Conservation (phyloP, 2,113 vertebrate genomes). For the Scartelaos histophorus region DNA sequence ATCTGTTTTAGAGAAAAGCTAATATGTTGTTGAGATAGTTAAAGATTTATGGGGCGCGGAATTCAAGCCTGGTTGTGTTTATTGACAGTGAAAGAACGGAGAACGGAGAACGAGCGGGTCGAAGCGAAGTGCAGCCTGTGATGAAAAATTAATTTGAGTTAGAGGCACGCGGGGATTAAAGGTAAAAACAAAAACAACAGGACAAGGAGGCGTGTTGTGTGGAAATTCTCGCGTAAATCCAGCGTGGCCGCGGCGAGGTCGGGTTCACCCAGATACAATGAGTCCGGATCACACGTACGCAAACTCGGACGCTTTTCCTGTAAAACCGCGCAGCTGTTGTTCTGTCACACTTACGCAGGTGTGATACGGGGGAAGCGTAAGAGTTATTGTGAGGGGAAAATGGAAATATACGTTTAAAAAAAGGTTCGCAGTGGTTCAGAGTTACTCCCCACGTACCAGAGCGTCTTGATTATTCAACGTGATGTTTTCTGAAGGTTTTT, state of each 20-base stretch:
- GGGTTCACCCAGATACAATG: neutral
- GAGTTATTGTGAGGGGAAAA: neutral
- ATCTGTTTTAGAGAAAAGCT: neutral
- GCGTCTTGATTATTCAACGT: too few relatives aligned
- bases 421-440: too few relatives aligned
- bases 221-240: neutral
- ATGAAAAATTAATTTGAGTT: constrained; percentile 1
- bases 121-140: neutral
- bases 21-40: neutral
- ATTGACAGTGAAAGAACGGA: neutral
- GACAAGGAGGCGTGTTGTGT: neutral
- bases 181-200: neutral
- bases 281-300: neutral
- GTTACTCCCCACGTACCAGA: too few relatives aligned
- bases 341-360: neutral
- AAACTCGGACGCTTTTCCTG: neutral
- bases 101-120: neutral
- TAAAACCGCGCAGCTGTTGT: neutral
- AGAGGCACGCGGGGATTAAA: neutral
- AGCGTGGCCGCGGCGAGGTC: neutral
- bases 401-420: too few relatives aligned
- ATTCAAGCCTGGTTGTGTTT: neutral
- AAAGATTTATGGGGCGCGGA: constrained; percentile 3
- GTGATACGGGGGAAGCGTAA: neutral
- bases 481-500: too few relatives aligned